Conservation (phyloP, 2,888 invertebrate species). For the Melitaea athalia region DNA sequence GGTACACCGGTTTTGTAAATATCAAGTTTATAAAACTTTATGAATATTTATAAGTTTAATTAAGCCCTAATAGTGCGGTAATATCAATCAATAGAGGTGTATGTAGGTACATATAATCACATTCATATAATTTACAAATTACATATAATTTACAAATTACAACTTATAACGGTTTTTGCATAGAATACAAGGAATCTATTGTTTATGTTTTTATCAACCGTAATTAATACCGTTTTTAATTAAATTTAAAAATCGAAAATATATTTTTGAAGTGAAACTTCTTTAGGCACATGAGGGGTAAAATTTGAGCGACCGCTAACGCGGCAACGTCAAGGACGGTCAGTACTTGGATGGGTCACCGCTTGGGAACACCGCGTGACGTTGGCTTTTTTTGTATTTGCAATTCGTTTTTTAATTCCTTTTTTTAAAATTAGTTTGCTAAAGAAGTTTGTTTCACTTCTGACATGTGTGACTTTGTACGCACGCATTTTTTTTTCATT, state of each 20-base stretch:
- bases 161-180: conserved; percentile 3
- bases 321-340: too few species aligned
- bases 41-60: conserved; percentile 24
- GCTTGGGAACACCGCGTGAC: too few species aligned
- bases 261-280: too few species aligned
- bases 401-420: too few species aligned
- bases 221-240: background rate
- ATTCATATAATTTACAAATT: conserved; percentile 2
- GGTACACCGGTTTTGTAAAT: conserved; percentile 13
- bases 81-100: conserved; percentile 11
- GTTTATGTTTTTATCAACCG: background rate
- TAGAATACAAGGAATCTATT: background rate
- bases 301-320: too few species aligned
- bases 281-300: too few species aligned
- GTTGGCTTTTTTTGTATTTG: too few species aligned
- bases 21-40: conserved; percentile 9
- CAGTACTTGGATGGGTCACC: too few species aligned
- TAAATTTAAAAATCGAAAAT: background rate
- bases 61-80: conserved; percentile 1
- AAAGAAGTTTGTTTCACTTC: too few species aligned
- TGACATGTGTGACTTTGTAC: too few species aligned
- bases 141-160: background rate
- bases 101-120: too few species aligned
- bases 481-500: background rate
- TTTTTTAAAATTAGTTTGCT: too few species aligned